Percentiles rank a stretch among this genome's conserved stretches.
These are phyloP conservation scores for Ditula angustiorana DNA, from an alignment of 2,888 invertebrate species.

Conservation along the genomic window DNA sequence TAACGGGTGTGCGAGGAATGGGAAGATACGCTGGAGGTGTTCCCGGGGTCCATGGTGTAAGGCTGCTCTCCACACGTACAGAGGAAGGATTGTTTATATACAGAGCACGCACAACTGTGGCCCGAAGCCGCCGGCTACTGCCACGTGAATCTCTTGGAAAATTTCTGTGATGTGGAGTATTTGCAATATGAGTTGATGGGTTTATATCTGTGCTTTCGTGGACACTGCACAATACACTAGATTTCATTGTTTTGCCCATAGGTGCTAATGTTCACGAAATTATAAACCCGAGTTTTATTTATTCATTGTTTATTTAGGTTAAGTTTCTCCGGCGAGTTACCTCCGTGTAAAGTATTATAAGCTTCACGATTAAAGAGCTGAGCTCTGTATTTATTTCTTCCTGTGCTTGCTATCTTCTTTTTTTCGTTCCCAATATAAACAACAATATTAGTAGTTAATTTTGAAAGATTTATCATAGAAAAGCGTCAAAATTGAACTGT, in stretches of 20 bases:
- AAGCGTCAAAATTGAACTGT: too few species aligned
- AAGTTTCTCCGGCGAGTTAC: background rate
- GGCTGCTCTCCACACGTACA: conserved; percentile 77
- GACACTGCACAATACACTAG: too few species aligned
- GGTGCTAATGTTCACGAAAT: background rate
- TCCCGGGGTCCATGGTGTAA: conserved; percentile 81
- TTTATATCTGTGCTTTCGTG: background rate
- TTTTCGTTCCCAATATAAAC: too few species aligned
- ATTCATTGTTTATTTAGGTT: background rate
- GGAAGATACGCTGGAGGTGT: conserved; percentile 80
- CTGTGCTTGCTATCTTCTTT: background rate
- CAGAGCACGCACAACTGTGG: conserved; percentile 79
- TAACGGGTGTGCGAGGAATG: conserved; percentile 79
- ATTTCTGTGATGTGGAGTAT: background rate
- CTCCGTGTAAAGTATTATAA: too few species aligned
- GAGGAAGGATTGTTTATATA: conserved; percentile 77
- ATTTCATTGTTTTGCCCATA: too few species aligned
- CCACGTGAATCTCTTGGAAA: conserved; percentile 37
- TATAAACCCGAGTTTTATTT: background rate
- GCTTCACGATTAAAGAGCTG: background rate
- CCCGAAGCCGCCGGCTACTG: conserved; percentile 65
- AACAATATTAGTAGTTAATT: too few species aligned
- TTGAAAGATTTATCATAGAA: too few species aligned
- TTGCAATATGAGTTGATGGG: background rate
- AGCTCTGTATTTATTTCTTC: background rate